Conservation (phyloP, 2,888 invertebrate genomes). For the Thyatira batis region DNA sequence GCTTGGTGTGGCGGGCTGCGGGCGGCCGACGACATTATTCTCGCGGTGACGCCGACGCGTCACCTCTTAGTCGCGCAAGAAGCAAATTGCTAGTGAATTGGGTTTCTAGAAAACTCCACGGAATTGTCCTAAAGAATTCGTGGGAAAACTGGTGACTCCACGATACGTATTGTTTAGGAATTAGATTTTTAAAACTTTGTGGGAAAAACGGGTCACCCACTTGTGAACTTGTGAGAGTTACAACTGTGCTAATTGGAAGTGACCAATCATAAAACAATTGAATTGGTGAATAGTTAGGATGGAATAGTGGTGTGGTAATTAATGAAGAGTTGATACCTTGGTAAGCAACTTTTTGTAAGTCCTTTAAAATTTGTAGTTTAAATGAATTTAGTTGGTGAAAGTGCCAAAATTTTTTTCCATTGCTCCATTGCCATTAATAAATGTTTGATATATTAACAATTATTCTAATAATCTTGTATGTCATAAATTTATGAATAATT, state of each 20-base stretch:
- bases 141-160: background rate
- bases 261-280: background rate
- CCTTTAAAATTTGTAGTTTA: background rate
- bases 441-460: no score
- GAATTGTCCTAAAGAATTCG: constrained; percentile 8
- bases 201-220: constrained; percentile 6
- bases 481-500: no score
- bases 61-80: constrained; percentile 62
- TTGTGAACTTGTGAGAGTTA: constrained; percentile 11
- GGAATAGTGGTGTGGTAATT: constrained; percentile 3
- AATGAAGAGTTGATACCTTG: background rate
- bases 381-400: no score
- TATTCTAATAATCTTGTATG: no score
- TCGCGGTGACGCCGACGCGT: constrained; percentile 70
- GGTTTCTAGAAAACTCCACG: constrained; percentile 60
- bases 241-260: background rate
- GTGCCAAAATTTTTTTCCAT: no score
- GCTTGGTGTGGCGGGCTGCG: constrained; percentile 55
- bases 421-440: no score
- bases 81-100: constrained; percentile 59
- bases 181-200: constrained; percentile 15
- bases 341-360: background rate
- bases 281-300: background rate
- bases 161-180: no score
- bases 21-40: constrained; percentile 64